Evolutionary conservation across 1,140 invertebrate genomes (phyloP).

Genomic region (Drosophila rufa): DNA sequence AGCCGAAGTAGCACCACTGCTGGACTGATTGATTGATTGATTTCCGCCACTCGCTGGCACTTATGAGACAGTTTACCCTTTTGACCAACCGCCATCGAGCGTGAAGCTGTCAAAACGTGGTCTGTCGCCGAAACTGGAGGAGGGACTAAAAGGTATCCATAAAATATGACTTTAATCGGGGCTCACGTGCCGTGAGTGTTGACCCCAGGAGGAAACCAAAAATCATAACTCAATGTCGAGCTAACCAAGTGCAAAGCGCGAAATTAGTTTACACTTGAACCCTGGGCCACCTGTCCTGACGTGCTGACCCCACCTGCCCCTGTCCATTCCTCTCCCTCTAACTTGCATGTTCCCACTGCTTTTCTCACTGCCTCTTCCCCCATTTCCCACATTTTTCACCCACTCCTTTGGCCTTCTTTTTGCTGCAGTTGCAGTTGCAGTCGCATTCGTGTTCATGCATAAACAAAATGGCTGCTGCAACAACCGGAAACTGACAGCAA

Average conservation of each 20-base stretch:
- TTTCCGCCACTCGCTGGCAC: conserved; percentile 14
- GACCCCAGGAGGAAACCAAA: conserved; percentile 33
- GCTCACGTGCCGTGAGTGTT: conserved; percentile 47
- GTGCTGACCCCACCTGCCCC: background rate
- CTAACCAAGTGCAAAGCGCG: conserved; percentile 48
- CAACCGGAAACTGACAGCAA: conserved; percentile 81
- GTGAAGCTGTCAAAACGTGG: conserved; percentile 40
- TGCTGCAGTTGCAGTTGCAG: conserved; percentile 54
- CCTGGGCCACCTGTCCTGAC: conserved; percentile 12
- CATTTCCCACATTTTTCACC: conserved; percentile 1
- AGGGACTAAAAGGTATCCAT: conserved; percentile 2
- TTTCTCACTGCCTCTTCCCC: background rate
- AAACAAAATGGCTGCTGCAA: conserved; percentile 82
- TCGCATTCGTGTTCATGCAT: conserved; percentile 79
- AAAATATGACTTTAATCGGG: conserved; percentile 39
- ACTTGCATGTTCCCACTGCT: background rate
- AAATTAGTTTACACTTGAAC: conserved; percentile 76
- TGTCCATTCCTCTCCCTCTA: background rate
- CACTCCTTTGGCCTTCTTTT: conserved; percentile 23
- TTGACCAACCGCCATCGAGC: conserved; percentile 24
- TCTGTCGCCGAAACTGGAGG: background rate
- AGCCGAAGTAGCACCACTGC: background rate
- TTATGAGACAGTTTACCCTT: conserved; percentile 14
- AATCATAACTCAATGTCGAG: conserved; percentile 72
- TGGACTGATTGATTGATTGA: conserved; percentile 21